Conservation (phyloP, 1,140 invertebrate species). For the Saccostrea echinata region DNA sequence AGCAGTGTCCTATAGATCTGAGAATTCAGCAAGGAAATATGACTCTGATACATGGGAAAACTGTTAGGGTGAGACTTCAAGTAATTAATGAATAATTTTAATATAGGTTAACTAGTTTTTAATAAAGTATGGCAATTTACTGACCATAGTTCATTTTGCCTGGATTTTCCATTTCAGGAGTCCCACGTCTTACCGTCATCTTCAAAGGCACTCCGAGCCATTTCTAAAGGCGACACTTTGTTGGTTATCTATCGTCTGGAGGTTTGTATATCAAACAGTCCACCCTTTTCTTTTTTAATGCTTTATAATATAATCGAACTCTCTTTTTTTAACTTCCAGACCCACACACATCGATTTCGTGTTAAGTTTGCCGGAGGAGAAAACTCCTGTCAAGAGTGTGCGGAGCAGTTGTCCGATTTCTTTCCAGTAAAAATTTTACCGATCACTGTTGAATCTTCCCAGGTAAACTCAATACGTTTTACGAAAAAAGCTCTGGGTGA, state of each 20-base stretch:
- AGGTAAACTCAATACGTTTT: not conserved
- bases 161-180: conserved; percentile 56
- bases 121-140: too few relatives aligned
- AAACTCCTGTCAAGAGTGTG: conserved; percentile 50
- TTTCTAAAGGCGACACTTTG: conserved; percentile 66
- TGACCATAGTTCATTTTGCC: too few relatives aligned
- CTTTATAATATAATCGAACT: not conserved
- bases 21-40: conserved; percentile 6
- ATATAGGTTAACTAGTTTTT: too few relatives aligned
- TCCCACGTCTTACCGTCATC: conserved; percentile 50
- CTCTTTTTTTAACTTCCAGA: not conserved
- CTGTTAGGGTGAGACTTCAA: not conserved
- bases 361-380: conserved; percentile 49
- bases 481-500: too few relatives aligned
- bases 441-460: conserved; percentile 32
- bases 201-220: conserved; percentile 58
- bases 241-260: conserved; percentile 62
- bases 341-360: conserved; percentile 48
- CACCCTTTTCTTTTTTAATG: not conserved
- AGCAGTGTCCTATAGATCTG: not conserved
- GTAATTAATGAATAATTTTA: too few relatives aligned
- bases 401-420: conserved; percentile 45
- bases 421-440: conserved; percentile 51
- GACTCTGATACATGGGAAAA: not conserved
- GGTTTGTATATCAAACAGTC: conserved; percentile 38